Conservation (phyloP, 2,888 invertebrate genomes). For the Leucophenga montana region DNA sequence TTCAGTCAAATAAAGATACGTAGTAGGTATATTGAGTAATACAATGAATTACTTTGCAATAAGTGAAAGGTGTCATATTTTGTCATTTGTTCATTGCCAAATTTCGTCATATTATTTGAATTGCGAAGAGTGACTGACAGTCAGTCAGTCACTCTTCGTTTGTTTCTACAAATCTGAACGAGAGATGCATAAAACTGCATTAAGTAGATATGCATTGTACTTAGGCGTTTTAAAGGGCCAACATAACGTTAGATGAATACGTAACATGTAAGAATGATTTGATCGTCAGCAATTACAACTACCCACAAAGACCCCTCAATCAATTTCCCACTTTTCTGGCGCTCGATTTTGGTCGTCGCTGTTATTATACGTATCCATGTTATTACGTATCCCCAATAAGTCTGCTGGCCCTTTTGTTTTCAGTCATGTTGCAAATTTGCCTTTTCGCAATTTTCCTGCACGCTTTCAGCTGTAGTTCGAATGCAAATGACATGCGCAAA, state of each 20-base stretch:
- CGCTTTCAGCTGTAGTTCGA: background rate
- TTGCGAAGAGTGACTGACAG: too few species aligned
- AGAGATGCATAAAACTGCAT: background rate
- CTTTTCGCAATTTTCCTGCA: background rate
- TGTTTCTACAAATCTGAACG: background rate
- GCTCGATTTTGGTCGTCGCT: background rate
- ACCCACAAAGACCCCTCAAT: too few species aligned
- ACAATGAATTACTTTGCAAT: background rate
- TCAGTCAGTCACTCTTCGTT: too few species aligned
- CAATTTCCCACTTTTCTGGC: background rate
- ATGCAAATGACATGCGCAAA: conserved; percentile 1
- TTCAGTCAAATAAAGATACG: background rate
- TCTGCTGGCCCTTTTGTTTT: background rate
- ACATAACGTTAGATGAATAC: background rate
- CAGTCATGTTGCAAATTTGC: conserved; percentile 4
- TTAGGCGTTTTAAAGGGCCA: background rate
- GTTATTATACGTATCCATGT: background rate
- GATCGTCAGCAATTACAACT: background rate
- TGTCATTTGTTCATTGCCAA: background rate
- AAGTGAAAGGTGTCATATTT: background rate
- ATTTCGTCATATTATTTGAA: background rate
- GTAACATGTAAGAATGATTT: background rate
- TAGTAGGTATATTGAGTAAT: too few species aligned
- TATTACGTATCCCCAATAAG: background rate
- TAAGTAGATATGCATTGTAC: background rate